Conservation (phyloP, 2,888 invertebrate species). For the Amphipyra berbera region DNA sequence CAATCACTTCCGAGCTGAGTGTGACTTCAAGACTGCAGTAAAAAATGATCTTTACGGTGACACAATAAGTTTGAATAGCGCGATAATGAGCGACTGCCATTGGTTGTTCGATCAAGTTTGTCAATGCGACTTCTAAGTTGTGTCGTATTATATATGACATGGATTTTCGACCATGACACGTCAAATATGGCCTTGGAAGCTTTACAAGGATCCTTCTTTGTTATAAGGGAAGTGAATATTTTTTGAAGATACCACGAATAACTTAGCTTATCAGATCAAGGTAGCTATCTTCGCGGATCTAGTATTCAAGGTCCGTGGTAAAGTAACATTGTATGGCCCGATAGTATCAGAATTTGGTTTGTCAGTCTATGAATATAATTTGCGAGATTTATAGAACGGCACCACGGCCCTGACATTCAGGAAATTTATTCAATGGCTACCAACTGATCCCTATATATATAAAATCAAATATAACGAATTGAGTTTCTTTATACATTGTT, state of each 20-base stretch:
- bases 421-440: conserved; percentile 60
- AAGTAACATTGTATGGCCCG: conserved; percentile 35
- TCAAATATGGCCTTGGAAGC: conserved; percentile 19
- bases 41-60: too few species aligned
- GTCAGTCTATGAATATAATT: conserved; percentile 59
- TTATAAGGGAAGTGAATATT: conserved; percentile 31
- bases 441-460: conserved; percentile 54
- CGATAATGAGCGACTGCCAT: too few species aligned
- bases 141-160: too few species aligned
- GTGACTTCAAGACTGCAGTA: too few species aligned
- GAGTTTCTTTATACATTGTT: conserved; percentile 48
- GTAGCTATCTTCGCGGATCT: conserved; percentile 43
- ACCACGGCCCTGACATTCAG: conserved; percentile 42
- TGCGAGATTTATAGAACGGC: conserved; percentile 50
- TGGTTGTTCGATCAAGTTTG: too few species aligned
- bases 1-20: too few species aligned
- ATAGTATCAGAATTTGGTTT: conserved; percentile 49
- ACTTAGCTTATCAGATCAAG: conserved; percentile 45
- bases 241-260: conserved; percentile 39
- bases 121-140: too few species aligned
- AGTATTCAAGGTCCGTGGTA: conserved; percentile 48
- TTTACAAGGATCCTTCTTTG: conserved; percentile 22
- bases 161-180: conserved; percentile 17
- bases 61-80: too few species aligned
- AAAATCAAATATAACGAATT: conserved; percentile 57